A percentile compares a stretch with the other conserved stretches of the same genome.
Evolutionary conservation across 1,140 invertebrate species (phyloP).

Genomic region (Sycobia sp.): DNA sequence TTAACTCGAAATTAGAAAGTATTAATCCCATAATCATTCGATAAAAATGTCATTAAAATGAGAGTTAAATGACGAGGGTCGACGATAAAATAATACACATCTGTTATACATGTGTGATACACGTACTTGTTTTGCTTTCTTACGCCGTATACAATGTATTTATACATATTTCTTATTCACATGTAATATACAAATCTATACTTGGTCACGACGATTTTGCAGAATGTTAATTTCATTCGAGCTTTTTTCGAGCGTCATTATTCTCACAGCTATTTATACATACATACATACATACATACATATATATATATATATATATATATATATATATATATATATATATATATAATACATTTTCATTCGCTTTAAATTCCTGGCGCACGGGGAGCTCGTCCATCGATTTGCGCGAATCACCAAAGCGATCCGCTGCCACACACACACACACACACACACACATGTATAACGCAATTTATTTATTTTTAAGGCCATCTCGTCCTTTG

Average conservation of each 20-base stretch:
- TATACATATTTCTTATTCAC: neutral
- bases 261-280: too few relatives aligned
- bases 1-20: slow-evolving; percentile 1
- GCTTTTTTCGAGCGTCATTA: slow-evolving; percentile 52
- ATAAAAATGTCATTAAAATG: too few relatives aligned
- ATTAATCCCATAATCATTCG: neutral
- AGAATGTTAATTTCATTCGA: slow-evolving; percentile 55
- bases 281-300: too few relatives aligned
- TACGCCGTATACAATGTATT: neutral
- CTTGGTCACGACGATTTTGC: slow-evolving; percentile 51
- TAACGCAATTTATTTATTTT: too few relatives aligned
- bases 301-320: too few relatives aligned
- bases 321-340: too few relatives aligned
- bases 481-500: too few relatives aligned
- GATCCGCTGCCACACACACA: neutral
- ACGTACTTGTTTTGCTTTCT: slow-evolving; percentile 40
- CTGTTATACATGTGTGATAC: slow-evolving; percentile 35
- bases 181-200: slow-evolving; percentile 24
- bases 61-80: too few relatives aligned
- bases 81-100: neutral
- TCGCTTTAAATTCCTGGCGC: slow-evolving; percentile 45
- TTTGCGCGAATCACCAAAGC: neutral
- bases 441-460: too few relatives aligned
- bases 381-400: slow-evolving; percentile 31
- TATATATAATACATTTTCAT: slow-evolving; percentile 49